These are phyloP conservation scores for Taxidea taxus DNA, from an alignment of 2,113 vertebrate genomes.

Conservation along the genomic window DNA sequence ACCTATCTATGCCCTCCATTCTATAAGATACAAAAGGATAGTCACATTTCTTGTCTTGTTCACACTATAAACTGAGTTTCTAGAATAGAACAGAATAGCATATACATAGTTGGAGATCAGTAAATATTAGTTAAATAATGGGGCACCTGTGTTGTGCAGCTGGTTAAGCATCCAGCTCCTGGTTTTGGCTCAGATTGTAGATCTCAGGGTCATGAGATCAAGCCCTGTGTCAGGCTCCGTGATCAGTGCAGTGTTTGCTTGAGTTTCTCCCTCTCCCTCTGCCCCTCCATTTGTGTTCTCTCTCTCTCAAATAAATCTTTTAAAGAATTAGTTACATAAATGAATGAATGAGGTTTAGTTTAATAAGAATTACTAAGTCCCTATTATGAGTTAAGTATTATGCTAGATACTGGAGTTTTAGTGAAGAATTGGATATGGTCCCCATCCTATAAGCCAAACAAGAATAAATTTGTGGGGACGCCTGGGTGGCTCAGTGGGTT, in stretches of 20 bases:
- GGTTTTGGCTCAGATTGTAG: not conserved
- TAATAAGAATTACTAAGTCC: not conserved
- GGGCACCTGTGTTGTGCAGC: not conserved
- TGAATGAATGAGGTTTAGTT: not conserved
- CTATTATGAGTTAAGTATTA: not conserved
- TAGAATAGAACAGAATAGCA: not conserved
- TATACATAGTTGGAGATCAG: not conserved
- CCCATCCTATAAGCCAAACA: not conserved
- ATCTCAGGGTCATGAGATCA: not conserved
- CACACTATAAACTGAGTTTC: not conserved
- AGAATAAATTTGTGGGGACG: not conserved
- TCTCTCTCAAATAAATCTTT: not conserved
- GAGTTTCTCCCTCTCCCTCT: not conserved
- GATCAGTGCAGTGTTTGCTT: not conserved
- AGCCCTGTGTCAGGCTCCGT: not conserved
- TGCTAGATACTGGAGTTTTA: not conserved
- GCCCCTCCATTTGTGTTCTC: not conserved
- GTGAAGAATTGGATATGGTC: not conserved
- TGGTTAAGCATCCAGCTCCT: not conserved
- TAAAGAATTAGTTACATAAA: not conserved
- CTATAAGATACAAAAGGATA: not conserved
- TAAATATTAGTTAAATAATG: not conserved
- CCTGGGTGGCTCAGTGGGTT: too few species aligned
- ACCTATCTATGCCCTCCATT: not conserved
- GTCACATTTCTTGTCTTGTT: not conserved